phyloP scores from a whole-genome alignment of 2,888 invertebrate species.

The Drosophila falleni region DNA sequence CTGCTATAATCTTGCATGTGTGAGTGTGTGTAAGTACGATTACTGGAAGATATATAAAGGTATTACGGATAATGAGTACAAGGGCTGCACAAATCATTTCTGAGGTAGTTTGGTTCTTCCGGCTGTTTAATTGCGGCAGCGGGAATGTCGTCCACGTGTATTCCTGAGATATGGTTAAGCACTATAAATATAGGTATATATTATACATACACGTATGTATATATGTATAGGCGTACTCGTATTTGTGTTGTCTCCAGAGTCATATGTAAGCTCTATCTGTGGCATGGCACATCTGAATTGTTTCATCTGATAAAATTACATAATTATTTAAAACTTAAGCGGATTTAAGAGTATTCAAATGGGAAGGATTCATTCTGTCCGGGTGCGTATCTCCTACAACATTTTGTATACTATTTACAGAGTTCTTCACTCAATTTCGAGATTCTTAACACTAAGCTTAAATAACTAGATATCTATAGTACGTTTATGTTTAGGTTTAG shows the following conservation, averaged over 20 bases:
- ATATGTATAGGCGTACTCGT: neutral
- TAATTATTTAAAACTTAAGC: constrained; percentile 45
- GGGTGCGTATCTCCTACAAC: constrained; percentile 40
- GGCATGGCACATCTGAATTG: constrained; percentile 81
- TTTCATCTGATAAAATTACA: constrained; percentile 47
- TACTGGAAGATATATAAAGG: constrained; percentile 24
- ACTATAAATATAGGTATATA: constrained; percentile 7
- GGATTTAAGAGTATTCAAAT: constrained; percentile 50
- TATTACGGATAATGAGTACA: constrained; percentile 43
- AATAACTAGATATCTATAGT: constrained; percentile 25
- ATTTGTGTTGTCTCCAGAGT: constrained; percentile 21
- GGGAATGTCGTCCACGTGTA: constrained; percentile 46
- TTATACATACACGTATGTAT: neutral
- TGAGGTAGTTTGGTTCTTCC: constrained; percentile 77
- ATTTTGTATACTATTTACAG: constrained; percentile 52
- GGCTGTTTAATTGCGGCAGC: constrained; percentile 42
- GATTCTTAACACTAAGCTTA: constrained; percentile 37
- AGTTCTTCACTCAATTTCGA: constrained; percentile 32
- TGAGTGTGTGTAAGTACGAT: constrained; percentile 26
- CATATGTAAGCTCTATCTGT: constrained; percentile 46
- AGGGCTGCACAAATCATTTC: constrained; percentile 52
- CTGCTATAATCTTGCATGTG: constrained; percentile 19
- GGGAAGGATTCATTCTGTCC: constrained; percentile 24
- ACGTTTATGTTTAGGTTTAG: constrained; percentile 37
- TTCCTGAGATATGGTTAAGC: constrained; percentile 73